A percentile compares a stretch with the other conserved stretches of the same genome.
phyloP scores from a whole-genome alignment of 2,888 invertebrate genomes.

The Clistopyga incitator region DNA sequence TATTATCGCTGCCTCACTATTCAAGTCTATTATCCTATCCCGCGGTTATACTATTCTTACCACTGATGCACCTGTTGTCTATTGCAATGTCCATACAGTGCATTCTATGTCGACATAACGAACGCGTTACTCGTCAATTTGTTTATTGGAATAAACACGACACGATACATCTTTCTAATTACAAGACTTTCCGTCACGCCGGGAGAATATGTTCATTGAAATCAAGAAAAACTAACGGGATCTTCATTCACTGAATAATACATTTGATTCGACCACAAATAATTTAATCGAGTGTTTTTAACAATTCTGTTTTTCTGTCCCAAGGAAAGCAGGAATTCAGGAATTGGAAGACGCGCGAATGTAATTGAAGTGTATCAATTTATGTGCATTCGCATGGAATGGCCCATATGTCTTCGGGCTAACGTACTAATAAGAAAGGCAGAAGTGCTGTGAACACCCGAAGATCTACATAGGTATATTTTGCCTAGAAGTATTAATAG shows the following conservation, averaged over 20 bases:
- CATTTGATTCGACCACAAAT: no score
- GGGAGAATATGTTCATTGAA: no score
- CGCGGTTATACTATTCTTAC: not conserved
- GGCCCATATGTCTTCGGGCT: not conserved
- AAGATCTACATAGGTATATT: not conserved
- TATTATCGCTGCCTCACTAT: not conserved
- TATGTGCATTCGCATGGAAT: not conserved
- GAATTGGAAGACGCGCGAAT: not conserved
- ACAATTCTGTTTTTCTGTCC: no score
- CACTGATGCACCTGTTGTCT: slow-evolving; percentile 30
- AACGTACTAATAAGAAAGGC: not conserved
- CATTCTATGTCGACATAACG: not conserved
- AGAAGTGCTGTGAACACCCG: not conserved
- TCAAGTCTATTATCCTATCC: slow-evolving; percentile 9
- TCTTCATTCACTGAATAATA: no score
- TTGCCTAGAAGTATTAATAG: not conserved
- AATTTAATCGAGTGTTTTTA: no score
- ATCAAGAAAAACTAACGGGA: no score
- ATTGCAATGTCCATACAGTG: not conserved
- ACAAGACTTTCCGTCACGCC: not conserved
- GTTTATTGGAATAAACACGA: not conserved
- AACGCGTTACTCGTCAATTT: not conserved
- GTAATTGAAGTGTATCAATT: not conserved
- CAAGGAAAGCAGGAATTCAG: not conserved
- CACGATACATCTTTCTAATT: not conserved